Conservation (phyloP, 2,113 vertebrate genomes). For the Sinocyclocheilus anophthalmus region DNA sequence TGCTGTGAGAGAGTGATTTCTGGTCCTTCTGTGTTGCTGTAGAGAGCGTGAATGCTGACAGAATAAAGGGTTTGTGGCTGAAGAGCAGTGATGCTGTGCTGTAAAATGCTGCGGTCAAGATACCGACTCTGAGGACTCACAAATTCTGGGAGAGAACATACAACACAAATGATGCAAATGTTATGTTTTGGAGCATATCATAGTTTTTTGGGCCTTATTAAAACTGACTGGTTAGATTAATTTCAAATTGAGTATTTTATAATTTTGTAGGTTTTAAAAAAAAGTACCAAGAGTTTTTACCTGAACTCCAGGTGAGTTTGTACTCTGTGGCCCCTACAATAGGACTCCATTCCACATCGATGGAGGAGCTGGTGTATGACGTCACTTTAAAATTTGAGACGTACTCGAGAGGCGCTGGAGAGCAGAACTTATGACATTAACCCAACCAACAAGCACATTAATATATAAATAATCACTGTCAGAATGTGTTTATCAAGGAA, state of each 20-base stretch:
- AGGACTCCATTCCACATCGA: constrained; percentile 81
- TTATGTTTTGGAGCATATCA: too few species aligned
- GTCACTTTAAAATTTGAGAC: constrained; percentile 85
- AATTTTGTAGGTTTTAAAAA: too few species aligned
- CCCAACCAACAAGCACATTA: not conserved
- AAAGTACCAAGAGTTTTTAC: constrained; percentile 16
- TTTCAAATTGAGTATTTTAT: too few species aligned
- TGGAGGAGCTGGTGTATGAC: constrained; percentile 77
- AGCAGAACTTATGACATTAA: not conserved
- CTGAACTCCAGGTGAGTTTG: constrained; percentile 80
- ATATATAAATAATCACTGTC: not conserved
- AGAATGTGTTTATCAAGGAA: constrained; percentile 28
- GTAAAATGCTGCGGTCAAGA: constrained; percentile 72
- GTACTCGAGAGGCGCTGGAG: constrained; percentile 82
- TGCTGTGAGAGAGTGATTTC: constrained; percentile 80
- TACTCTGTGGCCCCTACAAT: constrained; percentile 85
- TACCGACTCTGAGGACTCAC: constrained; percentile 69
- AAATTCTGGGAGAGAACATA: constrained; percentile 62
- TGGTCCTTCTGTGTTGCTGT: constrained; percentile 79
- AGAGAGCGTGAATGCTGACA: constrained; percentile 77
- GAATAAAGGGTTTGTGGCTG: constrained; percentile 75
- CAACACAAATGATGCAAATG: too few species aligned
- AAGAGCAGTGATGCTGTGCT: constrained; percentile 72
- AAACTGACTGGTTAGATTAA: not conserved
- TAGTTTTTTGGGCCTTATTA: not conserved